Conservation (phyloP, 2,113 vertebrate genomes). For the Lucifuga dentata region DNA sequence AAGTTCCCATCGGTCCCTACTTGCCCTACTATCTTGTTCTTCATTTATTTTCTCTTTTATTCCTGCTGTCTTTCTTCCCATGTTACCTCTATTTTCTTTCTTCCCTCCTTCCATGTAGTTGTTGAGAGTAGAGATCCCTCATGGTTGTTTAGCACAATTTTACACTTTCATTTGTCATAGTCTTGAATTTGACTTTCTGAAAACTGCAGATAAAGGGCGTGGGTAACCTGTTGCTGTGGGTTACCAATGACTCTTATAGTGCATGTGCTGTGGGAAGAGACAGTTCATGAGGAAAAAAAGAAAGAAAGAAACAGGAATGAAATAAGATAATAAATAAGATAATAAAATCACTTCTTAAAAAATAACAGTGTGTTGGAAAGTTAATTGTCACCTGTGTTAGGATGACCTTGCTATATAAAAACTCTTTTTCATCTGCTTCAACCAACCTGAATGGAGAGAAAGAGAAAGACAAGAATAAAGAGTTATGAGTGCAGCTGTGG, state of each 20-base stretch:
- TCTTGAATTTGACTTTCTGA: conserved; percentile 5
- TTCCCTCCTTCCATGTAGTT: background rate
- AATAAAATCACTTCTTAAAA: too few relatives aligned
- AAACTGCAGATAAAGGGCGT: conserved; percentile 4
- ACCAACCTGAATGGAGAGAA: background rate
- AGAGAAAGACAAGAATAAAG: conserved; percentile 7
- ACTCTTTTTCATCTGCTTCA: conserved; percentile 14
- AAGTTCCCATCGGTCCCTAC: too few relatives aligned
- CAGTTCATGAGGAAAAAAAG: background rate
- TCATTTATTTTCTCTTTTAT: too few relatives aligned
- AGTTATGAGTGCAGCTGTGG: conserved; percentile 10
- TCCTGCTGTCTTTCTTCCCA: too few relatives aligned
- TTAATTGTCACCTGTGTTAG: background rate
- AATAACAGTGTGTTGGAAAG: conserved; percentile 14
- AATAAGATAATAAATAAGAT: background rate
- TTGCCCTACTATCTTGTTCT: too few relatives aligned
- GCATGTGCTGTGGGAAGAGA: conserved; percentile 24
- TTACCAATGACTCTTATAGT: background rate
- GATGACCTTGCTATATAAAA: conserved; percentile 40
- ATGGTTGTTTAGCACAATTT: too few relatives aligned
- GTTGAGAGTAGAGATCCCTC: too few relatives aligned
- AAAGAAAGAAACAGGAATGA: conserved; percentile 5
- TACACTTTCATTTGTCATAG: background rate
- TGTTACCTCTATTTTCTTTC: background rate
- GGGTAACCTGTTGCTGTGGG: conserved; percentile 1